Base-by-base conservation (phyloP, 2,888 invertebrate genomes). In the Macroteleia sp. region DNA sequence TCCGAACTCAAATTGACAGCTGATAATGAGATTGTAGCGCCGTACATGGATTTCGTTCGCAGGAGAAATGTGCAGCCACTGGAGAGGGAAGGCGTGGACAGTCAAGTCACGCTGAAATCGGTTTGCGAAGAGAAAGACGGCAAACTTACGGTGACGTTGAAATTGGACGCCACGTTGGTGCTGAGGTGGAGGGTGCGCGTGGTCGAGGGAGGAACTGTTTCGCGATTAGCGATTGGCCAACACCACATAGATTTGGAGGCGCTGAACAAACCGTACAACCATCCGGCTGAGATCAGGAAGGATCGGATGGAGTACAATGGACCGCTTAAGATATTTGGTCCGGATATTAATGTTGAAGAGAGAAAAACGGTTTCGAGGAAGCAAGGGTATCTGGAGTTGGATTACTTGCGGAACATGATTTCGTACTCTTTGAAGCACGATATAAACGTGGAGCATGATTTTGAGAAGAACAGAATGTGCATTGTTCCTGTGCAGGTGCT, bases 401-500 rank as follows among this genome's bases (percentile, higher is more conserved):
- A 89, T 64, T 88, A 85, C 62, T 77, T 83, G 28, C 87, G 87
- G 57, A 88, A 87, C 73, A 46, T 89, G 10, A 67, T 90, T 25
- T 86, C 89, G 9, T 91, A 86, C 66, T 83, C 83, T 25, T 70
- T 90, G 34, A 79, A 77, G 46, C 88, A 91, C 22, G 69, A 81
- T 6, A 83, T 83, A 25, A 81, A 90, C 42, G 85, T 91, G n/a
- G 92, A 92, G 61, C 96, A 96, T 89, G 92, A 95, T 88, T 96
- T 96, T 86, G 89, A 91, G 32, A 90, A 90, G 70, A 92, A 90
- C 67, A 93, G 93, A 83, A 86, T 95, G 70, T 96, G 96, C 86
- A 90, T 95, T 78, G 93, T 96, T 78, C 95, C 95, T 17, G 94
- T 96, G 1, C 93, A 93, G 66, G 91, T 96, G 80, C 92, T 94